These are phyloP conservation scores for Barypeithes pellucidus DNA, from an alignment of 2,888 invertebrate species.

Conservation along the genomic window DNA sequence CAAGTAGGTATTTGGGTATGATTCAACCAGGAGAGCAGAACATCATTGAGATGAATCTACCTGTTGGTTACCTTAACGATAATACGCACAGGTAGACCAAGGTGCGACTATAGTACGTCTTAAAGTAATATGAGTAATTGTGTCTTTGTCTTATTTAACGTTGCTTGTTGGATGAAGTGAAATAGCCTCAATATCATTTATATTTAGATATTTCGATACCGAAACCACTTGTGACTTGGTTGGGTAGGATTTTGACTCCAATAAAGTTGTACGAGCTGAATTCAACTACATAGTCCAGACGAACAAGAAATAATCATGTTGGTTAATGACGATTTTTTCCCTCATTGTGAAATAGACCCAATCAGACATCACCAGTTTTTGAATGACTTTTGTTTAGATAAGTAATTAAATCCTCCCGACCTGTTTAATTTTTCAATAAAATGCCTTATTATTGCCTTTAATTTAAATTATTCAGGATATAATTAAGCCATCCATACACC, in stretches of 20 bases:
- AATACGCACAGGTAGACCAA: constrained; percentile 13
- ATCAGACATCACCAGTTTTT: too few species aligned
- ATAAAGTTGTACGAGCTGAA: not conserved
- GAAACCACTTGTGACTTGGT: constrained; percentile 1
- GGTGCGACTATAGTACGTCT: not conserved
- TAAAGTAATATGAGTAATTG: not conserved
- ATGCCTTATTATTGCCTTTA: too few species aligned
- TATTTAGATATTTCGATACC: not conserved
- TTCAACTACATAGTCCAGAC: constrained; percentile 9
- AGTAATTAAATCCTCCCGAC: too few species aligned
- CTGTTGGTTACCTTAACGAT: constrained; percentile 29
- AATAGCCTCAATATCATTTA: not conserved
- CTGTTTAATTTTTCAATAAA: too few species aligned
- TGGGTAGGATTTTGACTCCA: not conserved
- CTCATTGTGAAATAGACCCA: too few species aligned
- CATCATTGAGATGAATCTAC: constrained; percentile 27
- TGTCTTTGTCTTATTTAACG: not conserved
- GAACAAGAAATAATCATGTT: not conserved
- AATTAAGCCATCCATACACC: too few species aligned
- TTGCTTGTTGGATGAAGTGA: too few species aligned
- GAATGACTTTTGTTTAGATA: too few species aligned
- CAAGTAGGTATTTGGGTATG: constrained; percentile 58
- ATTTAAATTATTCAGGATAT: too few species aligned
- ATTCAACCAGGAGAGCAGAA: constrained; percentile 53
- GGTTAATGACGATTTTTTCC: too few species aligned